Evolutionary conservation across 2,113 vertebrate species (phyloP).

Genomic region (Mionectes macconnelli): DNA sequence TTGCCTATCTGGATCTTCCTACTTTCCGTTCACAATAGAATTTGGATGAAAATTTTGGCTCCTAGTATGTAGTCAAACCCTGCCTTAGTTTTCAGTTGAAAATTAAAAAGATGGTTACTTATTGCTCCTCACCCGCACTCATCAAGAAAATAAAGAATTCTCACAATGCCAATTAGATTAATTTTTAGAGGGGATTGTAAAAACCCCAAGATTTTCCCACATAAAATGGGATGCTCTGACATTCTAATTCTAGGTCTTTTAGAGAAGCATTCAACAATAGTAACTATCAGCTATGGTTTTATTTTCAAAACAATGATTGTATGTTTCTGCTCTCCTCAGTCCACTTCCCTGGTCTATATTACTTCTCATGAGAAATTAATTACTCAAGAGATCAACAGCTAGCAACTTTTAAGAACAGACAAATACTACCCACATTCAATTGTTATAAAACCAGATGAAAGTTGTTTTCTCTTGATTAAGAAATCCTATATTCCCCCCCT

Average conservation of each 20-base stretch:
- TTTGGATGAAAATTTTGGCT: not conserved
- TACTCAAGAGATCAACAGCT: not conserved
- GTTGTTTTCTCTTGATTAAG: not conserved
- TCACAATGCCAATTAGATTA: not conserved
- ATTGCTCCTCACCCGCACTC: not conserved
- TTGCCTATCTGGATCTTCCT: not conserved
- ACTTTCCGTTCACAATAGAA: not conserved
- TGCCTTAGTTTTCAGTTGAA: not conserved
- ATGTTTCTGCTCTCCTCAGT: not conserved
- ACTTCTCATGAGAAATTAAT: not conserved
- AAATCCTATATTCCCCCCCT: not conserved
- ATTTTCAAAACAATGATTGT: not conserved
- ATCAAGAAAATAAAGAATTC: not conserved
- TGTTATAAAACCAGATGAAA: not conserved
- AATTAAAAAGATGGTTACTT: not conserved
- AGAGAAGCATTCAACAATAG: not conserved
- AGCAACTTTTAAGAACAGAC: not conserved
- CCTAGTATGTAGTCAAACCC: not conserved
- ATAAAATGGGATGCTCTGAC: not conserved
- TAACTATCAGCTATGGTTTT: not conserved
- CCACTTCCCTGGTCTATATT: not conserved
- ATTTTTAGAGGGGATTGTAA: not conserved
- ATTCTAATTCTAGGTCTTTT: not conserved
- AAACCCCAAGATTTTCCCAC: not conserved
- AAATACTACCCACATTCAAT: not conserved